Conservation (phyloP, 2,888 invertebrate genomes). For the Tenthredo amoena region DNA sequence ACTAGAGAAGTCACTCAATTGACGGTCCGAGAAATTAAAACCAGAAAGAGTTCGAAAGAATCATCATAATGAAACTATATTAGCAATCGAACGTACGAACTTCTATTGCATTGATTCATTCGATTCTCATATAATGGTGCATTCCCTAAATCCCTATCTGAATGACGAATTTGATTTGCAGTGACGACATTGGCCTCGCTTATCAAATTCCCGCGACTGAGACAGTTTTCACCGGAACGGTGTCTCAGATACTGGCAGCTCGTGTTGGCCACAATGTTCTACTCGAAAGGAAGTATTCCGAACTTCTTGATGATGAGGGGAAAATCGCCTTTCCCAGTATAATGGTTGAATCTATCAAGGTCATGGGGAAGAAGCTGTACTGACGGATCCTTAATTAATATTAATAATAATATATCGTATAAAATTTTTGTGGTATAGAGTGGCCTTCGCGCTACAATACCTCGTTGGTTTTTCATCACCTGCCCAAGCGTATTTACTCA, state of each 20-base stretch:
- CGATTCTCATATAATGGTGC: background rate
- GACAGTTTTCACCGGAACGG: conserved; percentile 65
- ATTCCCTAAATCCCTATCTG: background rate
- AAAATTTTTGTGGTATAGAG: background rate
- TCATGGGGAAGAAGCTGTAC: conserved; percentile 60
- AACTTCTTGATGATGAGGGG: conserved; percentile 61
- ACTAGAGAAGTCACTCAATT: background rate
- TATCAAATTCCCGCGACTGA: conserved; percentile 64
- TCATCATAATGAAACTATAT: background rate
- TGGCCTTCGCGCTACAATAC: background rate
- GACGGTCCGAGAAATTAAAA: background rate
- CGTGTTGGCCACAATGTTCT: conserved; percentile 64
- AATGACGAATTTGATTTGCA: conserved; percentile 52
- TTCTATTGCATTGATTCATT: background rate
- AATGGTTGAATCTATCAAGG: conserved; percentile 60
- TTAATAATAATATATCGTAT: background rate
- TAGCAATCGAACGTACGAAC: background rate
- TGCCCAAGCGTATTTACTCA: background rate
- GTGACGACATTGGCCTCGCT: conserved; percentile 63
- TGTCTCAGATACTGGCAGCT: conserved; percentile 65
- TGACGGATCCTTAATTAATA: background rate
- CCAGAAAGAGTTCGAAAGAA: background rate
- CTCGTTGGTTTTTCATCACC: background rate
- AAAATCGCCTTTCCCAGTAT: conserved; percentile 62
- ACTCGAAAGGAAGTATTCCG: conserved; percentile 56